Percentiles rank a stretch among this genome's conserved stretches.
Evolutionary conservation across 2,888 invertebrate genomes (phyloP).

Genomic region (Dryococelus australis): DNA sequence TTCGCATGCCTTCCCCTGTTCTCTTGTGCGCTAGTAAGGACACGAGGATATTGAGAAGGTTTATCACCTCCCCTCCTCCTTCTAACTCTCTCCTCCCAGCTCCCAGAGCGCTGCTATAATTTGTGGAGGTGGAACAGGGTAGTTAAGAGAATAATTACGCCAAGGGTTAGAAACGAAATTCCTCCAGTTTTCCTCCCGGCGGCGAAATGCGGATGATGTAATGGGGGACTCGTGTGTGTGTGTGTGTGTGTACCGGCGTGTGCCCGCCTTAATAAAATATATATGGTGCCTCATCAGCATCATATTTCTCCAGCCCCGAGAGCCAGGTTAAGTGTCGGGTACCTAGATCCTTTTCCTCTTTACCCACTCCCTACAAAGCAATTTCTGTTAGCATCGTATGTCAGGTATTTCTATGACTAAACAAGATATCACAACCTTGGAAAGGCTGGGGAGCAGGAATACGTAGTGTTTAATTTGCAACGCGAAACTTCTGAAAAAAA

Average conservation of each 20-base stretch:
- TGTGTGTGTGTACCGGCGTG: not conserved
- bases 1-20: not conserved
- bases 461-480: no score
- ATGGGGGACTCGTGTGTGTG: not conserved
- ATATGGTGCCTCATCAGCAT: not conserved
- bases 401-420: not conserved
- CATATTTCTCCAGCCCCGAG: not conserved
- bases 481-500: no score
- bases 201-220: conserved; percentile 8
- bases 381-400: not conserved
- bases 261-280: not conserved
- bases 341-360: not conserved
- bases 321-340: not conserved
- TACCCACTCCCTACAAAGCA: not conserved
- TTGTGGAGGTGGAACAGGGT: conserved; percentile 10
- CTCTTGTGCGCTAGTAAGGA: not conserved
- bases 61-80: not conserved
- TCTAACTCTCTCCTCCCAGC: not conserved
- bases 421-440: no score
- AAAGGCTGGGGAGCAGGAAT: no score
- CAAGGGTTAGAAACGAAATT: not conserved
- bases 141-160: conserved; percentile 16
- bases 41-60: not conserved
- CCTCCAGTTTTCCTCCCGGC: not conserved
- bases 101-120: not conserved